These are phyloP conservation scores for Chelidonichthys spinosus DNA, from an alignment of 2,797 vertebrate species.

Conservation along the genomic window DNA sequence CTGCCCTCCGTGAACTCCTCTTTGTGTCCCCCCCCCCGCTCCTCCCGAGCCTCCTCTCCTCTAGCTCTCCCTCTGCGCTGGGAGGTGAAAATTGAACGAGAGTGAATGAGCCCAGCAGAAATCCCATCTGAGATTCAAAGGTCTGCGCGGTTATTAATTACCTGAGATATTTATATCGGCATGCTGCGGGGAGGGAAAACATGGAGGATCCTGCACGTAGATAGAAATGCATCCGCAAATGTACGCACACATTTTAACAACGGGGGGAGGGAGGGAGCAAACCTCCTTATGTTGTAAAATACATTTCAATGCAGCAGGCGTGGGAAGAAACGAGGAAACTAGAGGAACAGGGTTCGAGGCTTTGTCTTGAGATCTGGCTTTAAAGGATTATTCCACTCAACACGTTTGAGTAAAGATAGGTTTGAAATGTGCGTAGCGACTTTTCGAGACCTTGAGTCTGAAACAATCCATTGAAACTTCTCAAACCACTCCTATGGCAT, in stretches of 20 bases:
- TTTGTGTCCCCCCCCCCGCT: slow-evolving; percentile 13
- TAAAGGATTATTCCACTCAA: slow-evolving; percentile 7
- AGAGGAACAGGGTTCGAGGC: not conserved
- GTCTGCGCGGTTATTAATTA: slow-evolving; percentile 72
- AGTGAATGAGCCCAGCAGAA: slow-evolving; percentile 51
- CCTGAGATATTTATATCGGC: slow-evolving; percentile 64
- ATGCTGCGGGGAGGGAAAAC: slow-evolving; percentile 49
- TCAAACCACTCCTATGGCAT: not conserved
- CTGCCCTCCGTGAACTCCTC: slow-evolving; percentile 15
- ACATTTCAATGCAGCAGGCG: slow-evolving; percentile 1
- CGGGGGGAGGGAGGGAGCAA: not conserved
- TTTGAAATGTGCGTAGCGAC: no score
- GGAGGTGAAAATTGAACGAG: slow-evolving; percentile 68
- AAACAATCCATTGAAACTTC: slow-evolving; percentile 7
- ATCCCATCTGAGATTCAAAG: slow-evolving; percentile 56
- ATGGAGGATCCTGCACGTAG: slow-evolving; percentile 25
- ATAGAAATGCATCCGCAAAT: slow-evolving; percentile 29
- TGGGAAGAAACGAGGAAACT: not conserved
- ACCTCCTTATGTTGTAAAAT: slow-evolving; percentile 14
- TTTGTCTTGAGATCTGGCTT: slow-evolving; percentile 7
- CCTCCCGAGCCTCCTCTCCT: slow-evolving; percentile 10
- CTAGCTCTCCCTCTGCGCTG: slow-evolving; percentile 37
- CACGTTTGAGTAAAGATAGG: not conserved
- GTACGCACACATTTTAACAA: not conserved
- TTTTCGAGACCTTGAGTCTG: not conserved